phyloP scores from a whole-genome alignment of 2,797 vertebrate species.

The Hoplostethus atlanticus region DNA sequence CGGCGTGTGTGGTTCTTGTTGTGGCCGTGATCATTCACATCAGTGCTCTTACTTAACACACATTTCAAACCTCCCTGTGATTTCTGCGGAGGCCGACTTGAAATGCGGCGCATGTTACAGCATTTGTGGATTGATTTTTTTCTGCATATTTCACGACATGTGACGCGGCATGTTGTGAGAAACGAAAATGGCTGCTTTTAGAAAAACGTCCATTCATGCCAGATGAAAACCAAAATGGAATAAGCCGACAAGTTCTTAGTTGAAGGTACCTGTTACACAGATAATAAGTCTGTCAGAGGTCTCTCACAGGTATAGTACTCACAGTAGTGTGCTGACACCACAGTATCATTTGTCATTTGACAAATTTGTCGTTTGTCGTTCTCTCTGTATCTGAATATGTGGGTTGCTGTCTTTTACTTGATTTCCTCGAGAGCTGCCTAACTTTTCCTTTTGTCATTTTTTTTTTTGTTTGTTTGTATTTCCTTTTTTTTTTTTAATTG shows the following conservation, averaged over 20 bases:
- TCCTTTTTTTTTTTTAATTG: conserved; percentile 85
- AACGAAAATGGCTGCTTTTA: conserved; percentile 18
- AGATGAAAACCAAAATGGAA: conserved; percentile 9
- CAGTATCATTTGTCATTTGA: conserved; percentile 1
- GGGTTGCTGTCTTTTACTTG: conserved; percentile 34
- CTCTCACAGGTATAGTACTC: conserved; percentile 9
- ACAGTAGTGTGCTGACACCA: background rate
- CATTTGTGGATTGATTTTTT: conserved; percentile 23
- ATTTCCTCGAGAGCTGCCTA: conserved; percentile 47
- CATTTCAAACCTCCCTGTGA: conserved; percentile 12
- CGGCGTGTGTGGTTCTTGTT: conserved; percentile 24
- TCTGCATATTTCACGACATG: background rate
- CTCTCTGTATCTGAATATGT: conserved; percentile 44
- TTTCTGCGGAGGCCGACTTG: conserved; percentile 5
- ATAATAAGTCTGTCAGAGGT: background rate
- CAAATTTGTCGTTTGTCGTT: no score
- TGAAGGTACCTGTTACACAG: background rate
- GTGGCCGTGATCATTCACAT: conserved; percentile 13
- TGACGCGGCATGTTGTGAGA: conserved; percentile 45
- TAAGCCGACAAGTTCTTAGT: background rate
- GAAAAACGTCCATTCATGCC: conserved; percentile 22
- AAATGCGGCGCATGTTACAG: conserved; percentile 50
- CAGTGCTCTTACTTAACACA: conserved; percentile 28
- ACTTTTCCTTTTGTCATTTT: conserved; percentile 64
- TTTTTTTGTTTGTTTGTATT: conserved; percentile 73